Percentiles rank a stretch among this genome's conserved stretches.
Conservation (phyloP, 2,888 invertebrate species). For the Cerastis leucographa region DNA sequence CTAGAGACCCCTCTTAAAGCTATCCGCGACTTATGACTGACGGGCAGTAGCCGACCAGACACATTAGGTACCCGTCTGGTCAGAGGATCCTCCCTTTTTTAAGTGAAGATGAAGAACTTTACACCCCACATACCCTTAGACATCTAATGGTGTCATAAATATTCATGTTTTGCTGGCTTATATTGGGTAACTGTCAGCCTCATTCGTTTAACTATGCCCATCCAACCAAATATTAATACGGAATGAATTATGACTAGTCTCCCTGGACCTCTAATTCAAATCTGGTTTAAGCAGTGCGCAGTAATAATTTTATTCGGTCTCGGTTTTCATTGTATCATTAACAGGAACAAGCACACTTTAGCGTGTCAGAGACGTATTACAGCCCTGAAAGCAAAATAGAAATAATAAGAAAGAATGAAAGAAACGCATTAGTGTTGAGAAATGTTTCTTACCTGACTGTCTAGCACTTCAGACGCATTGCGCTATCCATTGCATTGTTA, state of each 20-base stretch:
- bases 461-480: conserved; percentile 32
- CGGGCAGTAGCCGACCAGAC: background rate
- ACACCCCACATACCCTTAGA: background rate
- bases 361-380: conserved; percentile 40
- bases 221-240: background rate
- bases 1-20: too few species aligned
- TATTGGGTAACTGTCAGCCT: background rate
- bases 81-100: background rate
- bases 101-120: background rate
- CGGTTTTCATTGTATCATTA: background rate
- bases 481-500: conserved; percentile 32
- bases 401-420: conserved; percentile 14
- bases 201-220: background rate
- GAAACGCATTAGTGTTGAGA: conserved; percentile 53
- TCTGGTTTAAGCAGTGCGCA: background rate
- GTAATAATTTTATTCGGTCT: background rate
- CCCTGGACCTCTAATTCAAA: background rate
- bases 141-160: background rate
- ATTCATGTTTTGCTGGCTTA: background rate
- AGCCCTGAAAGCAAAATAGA: conserved; percentile 22
- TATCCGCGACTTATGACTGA: background rate
- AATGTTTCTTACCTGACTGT: conserved; percentile 39
- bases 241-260: conserved; percentile 5
- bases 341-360: conserved; percentile 22
- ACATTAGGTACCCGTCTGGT: background rate